A percentile compares a stretch with the other conserved stretches of the same genome.
These are phyloP conservation scores for Pseudomyrmex sp. DNA, from an alignment of 1,140 invertebrate species.

Conservation along the genomic window DNA sequence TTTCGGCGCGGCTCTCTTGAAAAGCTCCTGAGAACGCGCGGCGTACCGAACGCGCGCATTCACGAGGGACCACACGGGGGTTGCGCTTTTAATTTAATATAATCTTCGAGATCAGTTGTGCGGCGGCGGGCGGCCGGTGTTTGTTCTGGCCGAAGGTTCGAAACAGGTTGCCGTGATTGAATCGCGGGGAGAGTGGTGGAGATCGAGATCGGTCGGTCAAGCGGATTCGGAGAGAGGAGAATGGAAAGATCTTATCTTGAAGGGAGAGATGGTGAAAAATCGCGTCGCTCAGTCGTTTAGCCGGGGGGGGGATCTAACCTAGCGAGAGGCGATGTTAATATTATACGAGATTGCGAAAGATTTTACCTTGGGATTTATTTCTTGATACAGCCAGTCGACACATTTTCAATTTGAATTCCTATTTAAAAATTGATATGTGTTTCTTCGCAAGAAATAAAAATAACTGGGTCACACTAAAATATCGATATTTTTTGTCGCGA, in stretches of 20 bases:
- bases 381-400: constrained; percentile 23
- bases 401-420: constrained; percentile 24
- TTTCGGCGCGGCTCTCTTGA: constrained; percentile 8
- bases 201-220: constrained; percentile 51
- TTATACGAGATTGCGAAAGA: constrained; percentile 16
- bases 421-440: constrained; percentile 38
- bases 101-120: constrained; percentile 48
- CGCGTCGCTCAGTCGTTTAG: constrained; percentile 39
- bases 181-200: constrained; percentile 7
- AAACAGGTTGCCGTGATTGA: constrained; percentile 57
- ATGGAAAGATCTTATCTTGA: constrained; percentile 47
- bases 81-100: constrained; percentile 58
- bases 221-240: constrained; percentile 32
- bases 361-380: constrained; percentile 34
- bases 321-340: constrained; percentile 25
- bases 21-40: constrained; percentile 48
- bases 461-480: constrained; percentile 45
- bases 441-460: constrained; percentile 33
- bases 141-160: constrained; percentile 42
- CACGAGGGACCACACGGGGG: background rate
- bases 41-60: constrained; percentile 33
- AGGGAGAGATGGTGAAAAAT: background rate
- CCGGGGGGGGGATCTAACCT: constrained; percentile 13
- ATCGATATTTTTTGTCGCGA: constrained; percentile 48
- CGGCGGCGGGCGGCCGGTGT: constrained; percentile 20